Evolutionary conservation across 2,888 invertebrate genomes (phyloP), one percentile per base, ranked within the genome.

Genomic region (Steromphala cineraria): DNA sequence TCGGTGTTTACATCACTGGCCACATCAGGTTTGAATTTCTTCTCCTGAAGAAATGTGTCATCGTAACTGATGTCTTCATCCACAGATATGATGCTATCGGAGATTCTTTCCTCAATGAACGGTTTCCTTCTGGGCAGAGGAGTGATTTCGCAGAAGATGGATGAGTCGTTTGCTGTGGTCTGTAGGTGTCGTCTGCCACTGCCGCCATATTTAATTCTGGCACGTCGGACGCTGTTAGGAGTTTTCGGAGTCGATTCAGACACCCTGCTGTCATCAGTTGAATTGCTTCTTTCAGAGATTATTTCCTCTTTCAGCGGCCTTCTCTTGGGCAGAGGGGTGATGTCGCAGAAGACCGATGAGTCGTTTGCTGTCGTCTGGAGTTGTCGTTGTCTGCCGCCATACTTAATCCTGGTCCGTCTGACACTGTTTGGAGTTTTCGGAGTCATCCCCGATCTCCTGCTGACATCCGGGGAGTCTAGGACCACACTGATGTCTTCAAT

Each of bases 401-500:
- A 71, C 15, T 71, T 31, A 19, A 71, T 71, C n/a, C 71, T 36
- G 8, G 31, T 17, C 15, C 71, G 46, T 46, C 46, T 5, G 46
- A 46, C 46, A 13, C 46, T 46, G 46, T 46, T 46, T 13, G 46
- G 46, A 8, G 46, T 46, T 13, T 17, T 56, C 7, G 56, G 56
- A 56, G 56, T 56, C 56, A 24, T 21, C 24, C 7, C 5, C 2
- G 56, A 8, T 1, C 1, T 8, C 46, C 13, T 62, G 21, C 15
- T 15, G 36, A 40, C 40, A 19, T 31, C 36, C 3, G 31, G 71
- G 1, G 71, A 31, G 71, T 71, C 71, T 4, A 71, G 40, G 19
- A 71, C 71, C n/a, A 71, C 71, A 40, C 71, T 71, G 40, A 71
- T 71, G 71, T 71, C 71, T 28, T 71, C 71, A 13, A 71, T 71